Conservation (phyloP, 1,140 invertebrate species). For the Drosophila mayri region DNA sequence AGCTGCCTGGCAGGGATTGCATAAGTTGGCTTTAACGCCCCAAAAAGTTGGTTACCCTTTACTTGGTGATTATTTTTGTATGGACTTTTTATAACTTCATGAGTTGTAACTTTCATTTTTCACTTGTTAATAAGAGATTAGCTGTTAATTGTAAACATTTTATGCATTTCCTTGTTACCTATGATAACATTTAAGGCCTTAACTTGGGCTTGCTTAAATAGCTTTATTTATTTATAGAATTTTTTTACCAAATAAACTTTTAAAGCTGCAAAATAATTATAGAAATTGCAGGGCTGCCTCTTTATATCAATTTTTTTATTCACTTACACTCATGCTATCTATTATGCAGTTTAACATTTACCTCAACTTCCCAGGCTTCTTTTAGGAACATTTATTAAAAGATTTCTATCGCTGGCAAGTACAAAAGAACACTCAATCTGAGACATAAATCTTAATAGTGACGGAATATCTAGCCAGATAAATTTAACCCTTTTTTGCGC, state of each 20-base stretch:
- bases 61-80: background rate
- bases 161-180: background rate
- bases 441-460: conserved; percentile 27
- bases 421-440: conserved; percentile 20
- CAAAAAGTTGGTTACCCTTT: conserved; percentile 6
- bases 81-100: conserved; percentile 1
- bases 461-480: conserved; percentile 11
- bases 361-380: background rate
- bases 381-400: background rate
- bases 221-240: background rate
- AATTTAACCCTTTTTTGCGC: conserved; percentile 26
- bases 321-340: conserved; percentile 3
- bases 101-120: conserved; percentile 16
- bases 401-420: conserved; percentile 4
- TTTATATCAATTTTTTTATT: background rate
- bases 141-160: background rate
- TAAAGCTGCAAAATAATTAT: background rate
- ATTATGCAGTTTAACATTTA: background rate
- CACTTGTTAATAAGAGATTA: background rate
- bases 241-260: background rate
- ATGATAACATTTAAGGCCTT: background rate
- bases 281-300: background rate
- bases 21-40: conserved; percentile 24
- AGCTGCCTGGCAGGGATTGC: conserved; percentile 15
- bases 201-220: background rate